Evolutionary conservation across 1,140 invertebrate genomes (phyloP).

Genomic region (Ceratina australensis): DNA sequence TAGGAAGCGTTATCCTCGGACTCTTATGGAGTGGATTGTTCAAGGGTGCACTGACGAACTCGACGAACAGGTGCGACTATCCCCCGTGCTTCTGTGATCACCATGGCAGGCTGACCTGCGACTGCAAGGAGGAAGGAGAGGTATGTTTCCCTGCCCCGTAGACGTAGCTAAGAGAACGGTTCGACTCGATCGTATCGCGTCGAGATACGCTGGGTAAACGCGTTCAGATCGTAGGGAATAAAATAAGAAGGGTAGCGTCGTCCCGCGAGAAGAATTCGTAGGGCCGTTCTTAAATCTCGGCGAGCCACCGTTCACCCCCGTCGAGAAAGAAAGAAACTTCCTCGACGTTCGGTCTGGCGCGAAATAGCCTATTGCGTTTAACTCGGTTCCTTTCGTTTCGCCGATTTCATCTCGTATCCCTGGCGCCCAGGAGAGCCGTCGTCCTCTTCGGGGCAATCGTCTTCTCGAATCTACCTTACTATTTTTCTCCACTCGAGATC

Average conservation of each 20-base stretch:
- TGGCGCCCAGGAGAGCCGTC: constrained; percentile 21
- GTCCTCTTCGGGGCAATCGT: constrained; percentile 45
- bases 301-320: constrained; percentile 3
- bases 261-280: neutral
- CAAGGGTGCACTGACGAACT: constrained; percentile 68
- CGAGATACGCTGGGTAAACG: neutral
- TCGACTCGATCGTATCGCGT: constrained; percentile 9
- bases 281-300: constrained; percentile 29
- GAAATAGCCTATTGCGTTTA: constrained; percentile 43
- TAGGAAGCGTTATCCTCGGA: constrained; percentile 73
- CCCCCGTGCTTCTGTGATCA: constrained; percentile 81
- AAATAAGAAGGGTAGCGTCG: neutral
- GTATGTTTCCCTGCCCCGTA: constrained; percentile 72
- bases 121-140: constrained; percentile 79
- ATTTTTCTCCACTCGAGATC: neutral
- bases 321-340: constrained; percentile 28
- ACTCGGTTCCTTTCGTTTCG: constrained; percentile 39
- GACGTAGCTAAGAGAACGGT: constrained; percentile 10
- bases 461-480: constrained; percentile 45
- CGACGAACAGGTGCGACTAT: constrained; percentile 80
- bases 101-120: constrained; percentile 81
- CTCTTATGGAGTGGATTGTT: constrained; percentile 71
- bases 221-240: neutral
- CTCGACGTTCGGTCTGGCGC: constrained; percentile 22
- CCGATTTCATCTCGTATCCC: constrained; percentile 40